Conservation (phyloP, 2,113 vertebrate genomes). For the Anser brachyrhynchus region DNA sequence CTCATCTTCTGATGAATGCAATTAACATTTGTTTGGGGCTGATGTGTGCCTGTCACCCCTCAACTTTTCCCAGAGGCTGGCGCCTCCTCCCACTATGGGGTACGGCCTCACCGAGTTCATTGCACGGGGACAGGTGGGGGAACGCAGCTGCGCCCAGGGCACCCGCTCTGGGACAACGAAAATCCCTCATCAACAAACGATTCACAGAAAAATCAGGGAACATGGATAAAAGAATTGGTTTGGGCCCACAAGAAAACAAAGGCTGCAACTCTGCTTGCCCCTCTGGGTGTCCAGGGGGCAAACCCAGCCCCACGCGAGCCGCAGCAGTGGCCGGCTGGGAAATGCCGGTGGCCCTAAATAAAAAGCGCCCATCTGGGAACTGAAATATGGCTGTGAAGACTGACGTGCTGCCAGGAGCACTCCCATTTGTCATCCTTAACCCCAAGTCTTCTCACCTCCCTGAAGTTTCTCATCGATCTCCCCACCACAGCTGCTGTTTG, state of each 20-base stretch:
- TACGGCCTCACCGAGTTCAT: not conserved
- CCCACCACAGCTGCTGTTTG: not conserved
- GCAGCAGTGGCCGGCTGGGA: not conserved
- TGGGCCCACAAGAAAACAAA: not conserved
- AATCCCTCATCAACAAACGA: not conserved
- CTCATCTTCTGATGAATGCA: not conserved
- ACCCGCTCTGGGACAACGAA: not conserved
- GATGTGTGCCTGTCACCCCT: not conserved
- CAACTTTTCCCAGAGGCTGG: not conserved
- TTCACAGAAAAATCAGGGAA: not conserved
- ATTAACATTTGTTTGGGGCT: constrained; percentile 24
- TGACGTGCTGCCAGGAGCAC: not conserved
- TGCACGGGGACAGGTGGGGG: not conserved
- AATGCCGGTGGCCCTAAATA: not conserved
- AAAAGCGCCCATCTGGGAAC: not conserved
- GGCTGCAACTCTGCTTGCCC: not conserved
- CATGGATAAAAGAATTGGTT: not conserved
- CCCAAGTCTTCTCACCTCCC: not conserved
- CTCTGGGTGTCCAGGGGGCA: not conserved
- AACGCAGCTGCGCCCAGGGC: constrained; percentile 1
- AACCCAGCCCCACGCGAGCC: not conserved
- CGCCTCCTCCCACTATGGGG: not conserved
- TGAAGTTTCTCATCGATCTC: not conserved
- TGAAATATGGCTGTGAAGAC: not conserved
- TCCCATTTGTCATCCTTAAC: constrained; percentile 25